phyloP scores from a whole-genome alignment of 2,888 invertebrate genomes.

The Ommatoiulus sabulosus region DNA sequence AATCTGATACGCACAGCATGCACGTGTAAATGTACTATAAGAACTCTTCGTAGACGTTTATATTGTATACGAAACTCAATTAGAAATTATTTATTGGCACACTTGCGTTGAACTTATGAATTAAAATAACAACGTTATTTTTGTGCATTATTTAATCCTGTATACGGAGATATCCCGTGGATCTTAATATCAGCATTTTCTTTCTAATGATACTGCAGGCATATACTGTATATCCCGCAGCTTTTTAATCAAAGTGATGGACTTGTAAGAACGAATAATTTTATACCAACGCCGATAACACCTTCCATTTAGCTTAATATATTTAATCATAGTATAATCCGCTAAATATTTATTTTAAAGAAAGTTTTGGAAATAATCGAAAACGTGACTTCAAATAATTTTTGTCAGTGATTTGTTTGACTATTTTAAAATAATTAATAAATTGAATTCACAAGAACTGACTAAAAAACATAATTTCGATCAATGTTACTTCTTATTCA shows the following conservation, averaged over 20 bases:
- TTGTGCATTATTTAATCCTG: background rate
- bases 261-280: background rate
- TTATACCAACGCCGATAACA: too few relatives aligned
- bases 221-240: too few relatives aligned
- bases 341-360: too few relatives aligned
- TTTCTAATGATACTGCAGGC: background rate
- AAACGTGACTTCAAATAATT: too few relatives aligned
- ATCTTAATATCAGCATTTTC: background rate
- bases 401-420: too few relatives aligned
- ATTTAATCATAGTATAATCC: too few relatives aligned
- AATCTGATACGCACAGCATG: background rate
- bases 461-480: too few relatives aligned
- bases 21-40: background rate
- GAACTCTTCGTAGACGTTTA: background rate
- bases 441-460: too few relatives aligned
- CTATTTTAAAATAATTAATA: too few relatives aligned
- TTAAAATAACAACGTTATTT: background rate
- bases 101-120: background rate
- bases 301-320: too few relatives aligned
- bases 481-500: too few relatives aligned
- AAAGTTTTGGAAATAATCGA: too few relatives aligned
- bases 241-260: background rate
- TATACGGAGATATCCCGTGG: background rate
- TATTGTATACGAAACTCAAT: slow-evolving; percentile 1
- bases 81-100: background rate